Evolutionary conservation across 2,113 vertebrate genomes (phyloP), one percentile per base, ranked within the genome.

Genomic region (Elaphurus davidianus): DNA sequence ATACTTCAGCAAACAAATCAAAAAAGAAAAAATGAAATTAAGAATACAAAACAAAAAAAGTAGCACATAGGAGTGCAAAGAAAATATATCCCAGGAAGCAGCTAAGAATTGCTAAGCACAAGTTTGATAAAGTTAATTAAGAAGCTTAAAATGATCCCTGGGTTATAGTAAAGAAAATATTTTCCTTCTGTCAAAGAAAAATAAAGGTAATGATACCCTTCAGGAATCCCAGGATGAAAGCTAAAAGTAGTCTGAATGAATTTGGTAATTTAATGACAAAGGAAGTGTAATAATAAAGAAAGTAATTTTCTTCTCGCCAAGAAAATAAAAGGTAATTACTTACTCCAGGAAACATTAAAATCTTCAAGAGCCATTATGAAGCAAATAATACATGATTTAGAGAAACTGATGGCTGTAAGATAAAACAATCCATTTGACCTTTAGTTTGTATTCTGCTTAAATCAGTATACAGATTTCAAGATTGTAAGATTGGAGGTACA

Each of bases 101-200:
- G 43, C 43, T 90, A 90, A 96, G 90, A 95, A 40, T 54, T 40
- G 86, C 47, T 76, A 36, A 45, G 57, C 62, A n/a, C 40, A 67
- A 64, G 43, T 87, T 90, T 33, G 28, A 64, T 82, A 36, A 89
- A 83, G 55, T 19, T 85, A 43, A 88, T 81, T 85, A 64, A 94
- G 45, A 85, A 90, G 62, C 15, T 94, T 94, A 97, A 89, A 85
- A 81, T 83, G 27, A 90, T 88, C 19, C 81, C 6, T 60, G 36
- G 27, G 11, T 95, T 90, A 85, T 1, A 59, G 11, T 50, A 50
- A 93, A 92, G 67, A 94, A 90, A 43, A 11, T 36, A 64, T 81
- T 95, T 95, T 79, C 79, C 64, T 95, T 87, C 52, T 50, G 30
- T 83, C 50, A 79, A 97, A 97, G 64, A 94, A 94, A 97, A 78